A percentile compares a stretch with the other conserved stretches of the same genome.
Evolutionary conservation across 2,888 invertebrate species (phyloP).

Genomic region (Polietes domitor): DNA sequence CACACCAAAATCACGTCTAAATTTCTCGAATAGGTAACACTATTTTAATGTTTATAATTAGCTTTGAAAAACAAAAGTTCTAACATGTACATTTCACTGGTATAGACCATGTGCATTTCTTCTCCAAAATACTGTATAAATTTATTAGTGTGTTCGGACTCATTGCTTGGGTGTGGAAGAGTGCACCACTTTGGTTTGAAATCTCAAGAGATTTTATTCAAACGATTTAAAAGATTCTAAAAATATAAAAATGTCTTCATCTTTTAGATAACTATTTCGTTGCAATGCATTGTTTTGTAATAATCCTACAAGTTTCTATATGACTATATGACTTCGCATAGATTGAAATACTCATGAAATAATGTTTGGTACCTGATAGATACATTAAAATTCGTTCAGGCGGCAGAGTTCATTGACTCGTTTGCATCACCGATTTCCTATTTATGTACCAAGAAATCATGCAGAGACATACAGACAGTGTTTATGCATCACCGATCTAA

Average conservation of each 20-base stretch:
- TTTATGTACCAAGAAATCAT: not conserved
- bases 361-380: not conserved
- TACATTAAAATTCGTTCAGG: not conserved
- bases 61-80: constrained; percentile 11
- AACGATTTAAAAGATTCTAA: not conserved
- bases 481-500: constrained; percentile 51
- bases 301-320: no score
- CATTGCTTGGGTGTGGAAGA: constrained; percentile 21
- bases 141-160: not conserved
- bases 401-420: constrained; percentile 52
- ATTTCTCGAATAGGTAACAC: constrained; percentile 28
- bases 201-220: not conserved
- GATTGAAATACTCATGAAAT: not conserved
- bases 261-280: not conserved
- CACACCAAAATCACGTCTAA: not conserved
- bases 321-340: not conserved
- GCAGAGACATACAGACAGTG: constrained; percentile 3
- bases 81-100: not conserved
- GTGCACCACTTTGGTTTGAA: constrained; percentile 26
- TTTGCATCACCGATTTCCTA: constrained; percentile 8
- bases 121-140: constrained; percentile 14
- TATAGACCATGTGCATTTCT: constrained; percentile 6
- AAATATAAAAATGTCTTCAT: not conserved
- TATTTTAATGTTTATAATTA: constrained; percentile 37
- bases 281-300: not conserved